A percentile compares a stretch with the other conserved stretches of the same genome.
Evolutionary conservation across 2,113 vertebrate genomes (phyloP).

Genomic region (Xiphias gladius): DNA sequence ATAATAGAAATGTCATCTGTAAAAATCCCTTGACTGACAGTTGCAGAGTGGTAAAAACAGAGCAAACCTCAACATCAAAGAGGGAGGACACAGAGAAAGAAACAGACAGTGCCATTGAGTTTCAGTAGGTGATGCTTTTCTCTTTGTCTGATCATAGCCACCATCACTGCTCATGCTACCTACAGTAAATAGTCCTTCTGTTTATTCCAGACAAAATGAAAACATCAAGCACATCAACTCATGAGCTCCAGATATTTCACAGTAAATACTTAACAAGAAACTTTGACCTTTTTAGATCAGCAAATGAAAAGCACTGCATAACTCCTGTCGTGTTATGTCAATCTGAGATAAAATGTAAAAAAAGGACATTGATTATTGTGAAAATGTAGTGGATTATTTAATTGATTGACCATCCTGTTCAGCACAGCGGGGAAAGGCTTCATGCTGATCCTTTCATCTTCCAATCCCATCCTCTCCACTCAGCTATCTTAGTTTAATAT

Average conservation of each 20-base stretch:
- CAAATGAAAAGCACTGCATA: neutral
- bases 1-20: slow-evolving; percentile 14
- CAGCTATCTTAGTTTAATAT: slow-evolving; percentile 40
- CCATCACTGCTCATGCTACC: neutral
- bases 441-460: slow-evolving; percentile 46
- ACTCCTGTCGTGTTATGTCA: slow-evolving; percentile 8
- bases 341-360: slow-evolving; percentile 31
- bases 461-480: slow-evolving; percentile 24
- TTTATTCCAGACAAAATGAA: neutral
- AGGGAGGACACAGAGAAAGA: neutral
- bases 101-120: neutral
- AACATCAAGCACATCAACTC: neutral
- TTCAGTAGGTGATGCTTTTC: neutral
- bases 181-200: neutral
- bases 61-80: neutral
- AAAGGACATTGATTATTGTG: slow-evolving; percentile 48
- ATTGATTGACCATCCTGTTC: slow-evolving; percentile 48
- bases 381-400: slow-evolving; percentile 48
- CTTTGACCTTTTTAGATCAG: neutral
- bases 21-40: slow-evolving; percentile 29
- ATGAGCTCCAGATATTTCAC: neutral
- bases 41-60: neutral
- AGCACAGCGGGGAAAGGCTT: slow-evolving; percentile 22
- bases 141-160: neutral
- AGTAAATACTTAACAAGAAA: neutral